Conservation (phyloP, 1,140 invertebrate species). For the Ephestia elutella region DNA sequence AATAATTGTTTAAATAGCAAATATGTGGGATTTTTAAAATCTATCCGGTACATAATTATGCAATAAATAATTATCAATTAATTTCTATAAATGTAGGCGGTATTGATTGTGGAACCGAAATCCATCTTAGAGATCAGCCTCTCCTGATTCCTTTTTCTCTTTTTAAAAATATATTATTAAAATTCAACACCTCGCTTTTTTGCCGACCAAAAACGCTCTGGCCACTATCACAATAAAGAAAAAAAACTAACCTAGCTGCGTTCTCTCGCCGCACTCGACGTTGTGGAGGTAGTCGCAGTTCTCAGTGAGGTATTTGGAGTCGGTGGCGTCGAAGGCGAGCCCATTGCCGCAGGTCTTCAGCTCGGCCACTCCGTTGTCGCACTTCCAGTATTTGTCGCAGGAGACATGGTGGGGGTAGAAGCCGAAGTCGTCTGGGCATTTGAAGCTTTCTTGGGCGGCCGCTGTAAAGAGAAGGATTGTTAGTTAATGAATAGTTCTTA, state of each 20-base stretch:
- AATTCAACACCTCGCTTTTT: no score
- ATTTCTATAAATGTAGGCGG: no score
- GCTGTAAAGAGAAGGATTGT: constrained; percentile 71
- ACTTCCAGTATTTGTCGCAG: constrained; percentile 97
- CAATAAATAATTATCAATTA: no score
- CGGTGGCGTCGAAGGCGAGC: constrained; percentile 91
- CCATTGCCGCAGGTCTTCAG: constrained; percentile 96
- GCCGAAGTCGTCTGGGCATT: constrained; percentile 95
- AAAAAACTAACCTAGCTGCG: constrained; percentile 81
- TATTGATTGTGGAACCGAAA: no score
- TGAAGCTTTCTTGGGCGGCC: constrained; percentile 85
- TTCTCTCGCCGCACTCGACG: constrained; percentile 93
- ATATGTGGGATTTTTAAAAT: no score
- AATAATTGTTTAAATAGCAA: no score
- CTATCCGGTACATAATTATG: no score
- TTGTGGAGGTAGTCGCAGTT: constrained; percentile 97
- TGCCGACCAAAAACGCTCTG: no score
- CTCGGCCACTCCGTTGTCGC: constrained; percentile 90
- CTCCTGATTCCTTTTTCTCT: no score
- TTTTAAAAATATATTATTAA: no score
- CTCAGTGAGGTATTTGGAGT: constrained; percentile 91
- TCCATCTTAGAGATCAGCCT: no score
- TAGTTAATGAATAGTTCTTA: not conserved
- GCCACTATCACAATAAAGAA: not conserved
- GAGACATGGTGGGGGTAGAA: constrained; percentile 92